Evolutionary conservation across 2,888 invertebrate species (phyloP), one percentile per base, ranked within the genome.

Genomic region (Cheilosia scutellata): DNA sequence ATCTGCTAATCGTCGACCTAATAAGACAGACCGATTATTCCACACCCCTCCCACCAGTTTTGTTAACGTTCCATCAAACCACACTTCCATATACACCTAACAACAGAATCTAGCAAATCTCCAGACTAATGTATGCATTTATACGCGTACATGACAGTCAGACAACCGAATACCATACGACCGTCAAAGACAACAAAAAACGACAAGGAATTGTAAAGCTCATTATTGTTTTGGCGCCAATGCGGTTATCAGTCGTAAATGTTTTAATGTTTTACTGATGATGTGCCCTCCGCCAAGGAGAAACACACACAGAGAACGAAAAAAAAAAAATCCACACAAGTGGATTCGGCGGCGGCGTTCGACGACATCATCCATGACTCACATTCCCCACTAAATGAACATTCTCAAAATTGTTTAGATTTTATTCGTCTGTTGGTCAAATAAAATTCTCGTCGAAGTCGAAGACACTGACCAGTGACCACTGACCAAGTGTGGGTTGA

Each of bases 211-310:
- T 80, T 84, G 84, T 76, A 76, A 80, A 76, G 76, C 76, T 80
- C 76, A 80, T 86, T 86, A 86, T 86, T 87, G 87, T 88, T 88
- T 88, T 89, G 89, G 89, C 89, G 89, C 89, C 89, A 89, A 80
- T 76, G 82, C 80, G 84, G 87, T 89, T 89, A 90, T 90, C 88
- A 88, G 87, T 87, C 87, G 87, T 88, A 87, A 88, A 88, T 82
- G 87, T 88, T 88, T 88, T 87, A 87, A 87, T 88, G 87, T 70
- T 87, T 75, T 84, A 79, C 78, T 84, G 84, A 74, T 84, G 84
- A 74, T 79, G 79, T 62, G 66, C 71, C 71, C 75, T 65, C 71
- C 60, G 33, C 60, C 72, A 60, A 53, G 33, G 49, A 49, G 65
- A 80, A 63, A 44, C 37, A 37, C 37, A 80, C 68, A 44, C 44